phyloP scores from a whole-genome alignment of 35 echinoderm and acorn worm species.

The Diadema setosum region DNA sequence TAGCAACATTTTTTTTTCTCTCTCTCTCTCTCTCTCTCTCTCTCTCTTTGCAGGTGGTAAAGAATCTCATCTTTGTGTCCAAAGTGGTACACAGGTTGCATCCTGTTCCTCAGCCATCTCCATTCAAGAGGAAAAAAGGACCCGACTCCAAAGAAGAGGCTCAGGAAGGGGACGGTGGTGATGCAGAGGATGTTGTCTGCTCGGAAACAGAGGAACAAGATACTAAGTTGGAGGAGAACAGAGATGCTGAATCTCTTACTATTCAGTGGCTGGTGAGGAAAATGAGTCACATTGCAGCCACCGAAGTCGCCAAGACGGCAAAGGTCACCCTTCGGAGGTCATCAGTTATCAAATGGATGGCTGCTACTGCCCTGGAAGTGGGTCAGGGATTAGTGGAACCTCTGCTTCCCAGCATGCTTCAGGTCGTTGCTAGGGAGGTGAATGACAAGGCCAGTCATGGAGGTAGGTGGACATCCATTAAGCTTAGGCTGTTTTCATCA shows the following conservation, averaged over 20 bases:
- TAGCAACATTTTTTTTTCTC: no score
- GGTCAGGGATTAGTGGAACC: conserved; percentile 15
- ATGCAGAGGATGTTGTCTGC: no score
- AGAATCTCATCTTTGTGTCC: conserved; percentile 81
- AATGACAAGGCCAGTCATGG: conserved; percentile 60
- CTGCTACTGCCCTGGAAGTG: conserved; percentile 69
- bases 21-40: no score
- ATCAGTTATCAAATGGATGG: conserved; percentile 81
- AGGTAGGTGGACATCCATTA: conserved; percentile 69
- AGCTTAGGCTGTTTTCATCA: no score
- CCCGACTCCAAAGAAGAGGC: neutral
- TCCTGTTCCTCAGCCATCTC: no score
- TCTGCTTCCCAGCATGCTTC: conserved; percentile 58
- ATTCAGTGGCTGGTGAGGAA: conserved; percentile 69
- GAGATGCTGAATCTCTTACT: neutral
- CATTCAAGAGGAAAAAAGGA: no score
- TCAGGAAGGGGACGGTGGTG: neutral
- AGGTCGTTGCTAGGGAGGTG: conserved; percentile 49
- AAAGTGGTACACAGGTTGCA: conserved; percentile 72
- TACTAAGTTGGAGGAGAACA: no score
- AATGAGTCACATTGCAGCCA: conserved; percentile 58
- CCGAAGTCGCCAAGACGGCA: conserved; percentile 54
- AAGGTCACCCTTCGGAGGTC: conserved; percentile 49
- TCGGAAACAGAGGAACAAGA: neutral
- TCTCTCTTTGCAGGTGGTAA: conserved; percentile 73